Base-by-base conservation (phyloP, 1,140 invertebrate species). In the Sinella curviseta region DNA sequence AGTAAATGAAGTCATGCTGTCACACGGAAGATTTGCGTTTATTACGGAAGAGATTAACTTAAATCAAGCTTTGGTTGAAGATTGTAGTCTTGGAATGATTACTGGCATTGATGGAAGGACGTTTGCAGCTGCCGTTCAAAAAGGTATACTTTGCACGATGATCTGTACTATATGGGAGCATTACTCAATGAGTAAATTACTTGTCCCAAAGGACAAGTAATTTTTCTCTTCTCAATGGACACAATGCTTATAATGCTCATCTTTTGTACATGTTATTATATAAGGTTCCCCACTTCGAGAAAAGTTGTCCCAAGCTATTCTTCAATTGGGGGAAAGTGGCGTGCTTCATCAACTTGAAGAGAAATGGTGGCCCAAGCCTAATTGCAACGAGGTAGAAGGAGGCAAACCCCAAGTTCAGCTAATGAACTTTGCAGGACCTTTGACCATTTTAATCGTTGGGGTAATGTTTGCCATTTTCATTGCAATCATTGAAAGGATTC, bases 341-440 rank as follows among this genome's bases (percentile, higher is more conserved):
- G 78, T 82, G 17, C 76, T 84, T n/a, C 78, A 79, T 24, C 80
- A 84, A 48, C 39, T 84, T 28, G 76, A 84, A 60, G 34, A 57
- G 4, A 84, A 84, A 81, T 84, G 83, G 83, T 81, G 80, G 80
- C 57, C 79, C 0, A 76, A 79, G 35, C 67, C 73, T 0, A 48
- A 33, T 8, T 82, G 81, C 78, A 24, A 54, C 1, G 36, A 16
- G n/a, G 75, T 78, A 0, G 33, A 57, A 12, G 31, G 26, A 17
- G 74, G 76, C 31, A 80, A 81, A 65, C 78, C 80, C 1, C 79
- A 82, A 79, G 76, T 84, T 0, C 75, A 78, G 31, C 48, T 84
- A 24, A 48, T 82, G 16, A 79, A 82, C 60, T 84, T 84, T 65
- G 65, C 81, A 55, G 83, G 83, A 67, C 83, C 83, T 0, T 60